phyloP scores from a whole-genome alignment of 2,113 vertebrate species.

The Neopipo cinnamomea region DNA sequence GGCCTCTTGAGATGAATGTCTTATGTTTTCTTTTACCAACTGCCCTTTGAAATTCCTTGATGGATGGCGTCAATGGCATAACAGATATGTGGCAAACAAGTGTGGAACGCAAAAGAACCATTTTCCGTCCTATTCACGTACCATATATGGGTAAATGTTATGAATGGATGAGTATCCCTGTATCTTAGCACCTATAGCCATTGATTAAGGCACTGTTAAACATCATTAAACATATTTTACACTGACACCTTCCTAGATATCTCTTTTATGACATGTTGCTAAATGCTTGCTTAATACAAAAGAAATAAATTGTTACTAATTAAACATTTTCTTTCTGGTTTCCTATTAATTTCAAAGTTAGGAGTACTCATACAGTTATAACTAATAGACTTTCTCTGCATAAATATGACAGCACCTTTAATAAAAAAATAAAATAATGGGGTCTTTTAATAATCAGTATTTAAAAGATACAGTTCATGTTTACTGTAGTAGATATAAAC shows the following conservation, averaged over 20 bases:
- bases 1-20: not conserved
- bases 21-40: conserved; percentile 7
- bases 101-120: not conserved
- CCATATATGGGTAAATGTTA: not conserved
- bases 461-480: not conserved
- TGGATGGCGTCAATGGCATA: not conserved
- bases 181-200: not conserved
- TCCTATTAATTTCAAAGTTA: not conserved
- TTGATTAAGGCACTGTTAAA: not conserved
- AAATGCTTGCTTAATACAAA: not conserved
- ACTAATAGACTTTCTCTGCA: not conserved
- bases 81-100: not conserved
- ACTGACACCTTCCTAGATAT: not conserved
- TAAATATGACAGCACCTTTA: not conserved
- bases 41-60: conserved; percentile 36
- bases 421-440: not conserved
- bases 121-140: not conserved
- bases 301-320: not conserved
- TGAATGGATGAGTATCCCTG: not conserved
- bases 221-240: not conserved
- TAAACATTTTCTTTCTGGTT: not conserved
- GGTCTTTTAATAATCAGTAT: not conserved
- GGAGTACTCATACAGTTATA: not conserved
- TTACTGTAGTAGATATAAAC: not conserved
- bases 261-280: not conserved